Evolutionary conservation across 2,797 vertebrate species (phyloP), one percentile per base, ranked within the genome.

Genomic region (Uromys caudimaculatus): DNA sequence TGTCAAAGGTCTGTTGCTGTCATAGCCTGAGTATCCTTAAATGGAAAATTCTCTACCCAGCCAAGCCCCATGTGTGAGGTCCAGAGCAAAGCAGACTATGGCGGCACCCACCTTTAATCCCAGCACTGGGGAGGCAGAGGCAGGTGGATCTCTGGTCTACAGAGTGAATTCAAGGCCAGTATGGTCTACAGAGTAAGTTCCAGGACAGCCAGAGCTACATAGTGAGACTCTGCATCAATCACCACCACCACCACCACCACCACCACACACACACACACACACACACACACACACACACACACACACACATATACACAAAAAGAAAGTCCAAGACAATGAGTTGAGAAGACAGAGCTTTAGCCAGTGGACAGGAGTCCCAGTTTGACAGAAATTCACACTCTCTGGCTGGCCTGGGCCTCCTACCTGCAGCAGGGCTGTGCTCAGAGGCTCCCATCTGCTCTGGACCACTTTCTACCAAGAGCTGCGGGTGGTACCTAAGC

Each of bases 351-450:
- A 27, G 44, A 24, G 3, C 19, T 24, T 24, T 17, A 29, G 16
- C 41, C 17, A 19, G 41, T 2, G 27, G 29, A 58, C 12, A 9
- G 32, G 32, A n/a, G 12, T 56, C 84, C 52, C 0, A 2, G 10
- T 11, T 73, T 1, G 73, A 81, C 67, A 19, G 58, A 85, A 58
- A 2, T 12, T 27, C 38, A 32, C 58, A 1, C 3, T 0, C 12
- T 38, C 0, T 2, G 19, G n/a, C 54, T 0, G 23, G 91, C 38
- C 67, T 11, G 69, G n/a, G 17, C 4, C 7, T 21, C 93, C 88
- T 29, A 0, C 2, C 44, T 17, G 54, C 9, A 0, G 9, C 64
- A 27, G 27, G 44, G 24, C 58, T 6, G 2, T 0, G 56, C 84
- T 47, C 54, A 3, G 29, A 47, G 83, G 4, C 0, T 0, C 35